A percentile compares a stretch with the other conserved stretches of the same genome.
phyloP scores from a whole-genome alignment of 2,113 vertebrate species.

The Tachycineta bicolor region DNA sequence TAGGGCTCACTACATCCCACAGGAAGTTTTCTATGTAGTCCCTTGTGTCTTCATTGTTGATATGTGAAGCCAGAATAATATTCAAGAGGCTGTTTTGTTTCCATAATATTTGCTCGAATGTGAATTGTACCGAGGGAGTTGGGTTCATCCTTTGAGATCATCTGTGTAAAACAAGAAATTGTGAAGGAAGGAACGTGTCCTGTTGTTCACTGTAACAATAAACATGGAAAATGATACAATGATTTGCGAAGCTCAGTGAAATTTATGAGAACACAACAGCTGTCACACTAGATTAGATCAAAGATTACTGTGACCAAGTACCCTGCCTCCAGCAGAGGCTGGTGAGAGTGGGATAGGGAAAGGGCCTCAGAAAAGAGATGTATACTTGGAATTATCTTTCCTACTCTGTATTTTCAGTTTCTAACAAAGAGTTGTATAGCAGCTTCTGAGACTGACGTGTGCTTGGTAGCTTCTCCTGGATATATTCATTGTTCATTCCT shows the following conservation, averaged over 20 bases:
- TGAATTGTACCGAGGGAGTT: background rate
- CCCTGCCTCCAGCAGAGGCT: background rate
- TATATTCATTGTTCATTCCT: background rate
- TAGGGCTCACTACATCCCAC: background rate
- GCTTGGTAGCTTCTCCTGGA: background rate
- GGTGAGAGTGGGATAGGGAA: background rate
- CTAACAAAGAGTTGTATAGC: background rate
- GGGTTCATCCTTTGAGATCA: background rate
- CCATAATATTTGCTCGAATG: background rate
- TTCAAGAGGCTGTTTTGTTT: background rate
- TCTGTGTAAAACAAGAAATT: background rate
- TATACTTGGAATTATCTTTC: background rate
- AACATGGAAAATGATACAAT: background rate
- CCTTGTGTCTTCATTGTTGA: background rate
- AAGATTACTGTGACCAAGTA: background rate
- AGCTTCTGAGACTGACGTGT: background rate
- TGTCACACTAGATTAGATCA: background rate
- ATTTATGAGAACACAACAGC: background rate
- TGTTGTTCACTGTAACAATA: background rate
- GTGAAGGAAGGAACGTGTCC: background rate
- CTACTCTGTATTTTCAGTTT: background rate
- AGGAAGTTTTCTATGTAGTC: background rate
- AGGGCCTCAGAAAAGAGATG: background rate
- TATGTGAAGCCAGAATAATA: background rate
- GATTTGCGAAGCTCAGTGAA: conserved; percentile 3